Conservation (phyloP, 2,113 vertebrate genomes). For the Azemiops feae region DNA sequence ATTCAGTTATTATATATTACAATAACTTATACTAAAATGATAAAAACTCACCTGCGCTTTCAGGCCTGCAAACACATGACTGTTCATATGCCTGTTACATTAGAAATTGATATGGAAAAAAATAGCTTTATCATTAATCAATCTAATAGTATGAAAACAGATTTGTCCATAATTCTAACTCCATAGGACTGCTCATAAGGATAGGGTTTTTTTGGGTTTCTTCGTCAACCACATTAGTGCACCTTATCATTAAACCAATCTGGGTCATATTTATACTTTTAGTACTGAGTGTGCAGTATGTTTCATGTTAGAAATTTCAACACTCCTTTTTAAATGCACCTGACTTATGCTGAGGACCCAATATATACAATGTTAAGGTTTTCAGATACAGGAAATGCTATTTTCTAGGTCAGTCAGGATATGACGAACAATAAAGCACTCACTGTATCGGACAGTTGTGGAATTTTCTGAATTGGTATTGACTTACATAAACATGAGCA, state of each 20-base stretch:
- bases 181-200: not conserved
- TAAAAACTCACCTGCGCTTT: conserved; percentile 76
- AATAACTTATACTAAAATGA: not conserved
- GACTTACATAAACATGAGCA: not conserved
- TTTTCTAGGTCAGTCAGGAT: not conserved
- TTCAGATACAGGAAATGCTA: not conserved
- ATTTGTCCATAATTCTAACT: not conserved
- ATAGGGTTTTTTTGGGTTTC: not conserved
- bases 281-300: not conserved
- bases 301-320: not conserved
- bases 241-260: conserved; percentile 28
- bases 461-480: not conserved
- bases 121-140: not conserved
- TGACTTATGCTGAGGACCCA: fast-evolving
- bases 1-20: conserved; percentile 21
- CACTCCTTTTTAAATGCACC: not conserved
- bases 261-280: not conserved
- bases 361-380: not conserved
- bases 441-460: not conserved
- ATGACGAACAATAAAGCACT: not conserved
- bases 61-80: conserved; percentile 71
- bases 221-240: not conserved
- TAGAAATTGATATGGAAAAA: conserved; percentile 49
- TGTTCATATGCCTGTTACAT: conserved; percentile 79
- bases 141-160: not conserved